A percentile compares a stretch with the other conserved stretches of the same genome.
Conservation (phyloP, 2,113 vertebrate genomes). For the Varanus salvator region DNA sequence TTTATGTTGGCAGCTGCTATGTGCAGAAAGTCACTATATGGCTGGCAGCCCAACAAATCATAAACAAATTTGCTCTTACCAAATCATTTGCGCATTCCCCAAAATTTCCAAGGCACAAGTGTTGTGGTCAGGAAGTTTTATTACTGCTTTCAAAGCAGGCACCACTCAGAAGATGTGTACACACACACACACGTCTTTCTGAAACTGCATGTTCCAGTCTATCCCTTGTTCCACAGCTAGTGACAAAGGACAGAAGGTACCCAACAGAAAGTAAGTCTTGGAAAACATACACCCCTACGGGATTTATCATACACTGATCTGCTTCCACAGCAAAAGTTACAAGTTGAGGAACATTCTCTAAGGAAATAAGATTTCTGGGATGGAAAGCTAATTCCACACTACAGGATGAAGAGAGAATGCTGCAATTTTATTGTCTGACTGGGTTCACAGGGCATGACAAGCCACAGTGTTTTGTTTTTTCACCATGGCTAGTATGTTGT, state of each 20-base stretch:
- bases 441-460: no score
- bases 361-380: neutral
- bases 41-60: neutral
- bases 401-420: neutral
- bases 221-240: neutral
- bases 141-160: constrained; percentile 41
- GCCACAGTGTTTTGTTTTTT: no score
- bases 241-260: constrained; percentile 1
- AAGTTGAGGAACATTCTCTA: neutral
- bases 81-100: neutral
- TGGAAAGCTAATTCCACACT: neutral
- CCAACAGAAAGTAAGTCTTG: neutral
- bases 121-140: constrained; percentile 37
- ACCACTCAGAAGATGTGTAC: constrained; percentile 22
- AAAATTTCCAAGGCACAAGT: neutral
- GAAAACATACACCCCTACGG: neutral
- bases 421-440: no score
- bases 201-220: constrained; percentile 15
- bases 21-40: neutral
- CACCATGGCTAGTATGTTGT: no score
- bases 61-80: neutral
- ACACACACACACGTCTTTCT: neutral
- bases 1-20: neutral
- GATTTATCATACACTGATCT: neutral
- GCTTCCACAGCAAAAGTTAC: neutral